phyloP scores from a whole-genome alignment of 2,797 vertebrate species.

The Antrozous pallidus region DNA sequence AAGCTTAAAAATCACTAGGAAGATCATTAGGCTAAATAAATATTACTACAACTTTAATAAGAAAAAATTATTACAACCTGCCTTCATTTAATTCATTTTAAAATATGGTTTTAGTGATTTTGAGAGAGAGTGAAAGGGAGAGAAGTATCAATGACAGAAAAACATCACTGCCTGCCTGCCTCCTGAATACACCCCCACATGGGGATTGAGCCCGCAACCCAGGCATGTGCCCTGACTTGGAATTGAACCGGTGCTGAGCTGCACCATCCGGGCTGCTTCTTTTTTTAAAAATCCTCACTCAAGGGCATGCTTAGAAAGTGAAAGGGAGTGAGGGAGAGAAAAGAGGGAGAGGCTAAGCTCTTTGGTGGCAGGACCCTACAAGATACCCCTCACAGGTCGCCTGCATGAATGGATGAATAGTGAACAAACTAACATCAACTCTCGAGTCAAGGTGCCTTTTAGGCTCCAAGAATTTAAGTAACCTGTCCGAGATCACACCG shows the following conservation, averaged over 20 bases:
- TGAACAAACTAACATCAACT: neutral
- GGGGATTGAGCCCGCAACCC: neutral
- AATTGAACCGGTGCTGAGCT: neutral
- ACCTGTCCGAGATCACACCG: neutral
- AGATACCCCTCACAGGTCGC: neutral
- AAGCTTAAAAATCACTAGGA: neutral
- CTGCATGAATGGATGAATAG: neutral
- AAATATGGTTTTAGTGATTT: neutral
- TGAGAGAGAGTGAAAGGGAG: neutral
- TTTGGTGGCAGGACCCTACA: neutral
- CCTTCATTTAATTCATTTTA: neutral
- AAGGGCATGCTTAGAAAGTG: neutral
- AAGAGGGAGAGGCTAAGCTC: neutral
- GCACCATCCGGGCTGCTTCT: no score
- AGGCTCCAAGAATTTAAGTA: neutral
- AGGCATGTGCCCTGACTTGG: neutral
- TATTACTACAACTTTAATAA: neutral
- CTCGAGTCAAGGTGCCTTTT: neutral
- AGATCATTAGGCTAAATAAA: neutral
- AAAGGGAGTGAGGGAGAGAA: neutral
- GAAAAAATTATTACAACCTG: neutral
- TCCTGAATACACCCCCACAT: neutral
- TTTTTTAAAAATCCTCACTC: neutral
- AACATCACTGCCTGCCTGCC: neutral
- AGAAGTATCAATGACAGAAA: neutral